Base-by-base conservation (phyloP, 2,797 vertebrate species). In the Spheniscus humboldti region DNA sequence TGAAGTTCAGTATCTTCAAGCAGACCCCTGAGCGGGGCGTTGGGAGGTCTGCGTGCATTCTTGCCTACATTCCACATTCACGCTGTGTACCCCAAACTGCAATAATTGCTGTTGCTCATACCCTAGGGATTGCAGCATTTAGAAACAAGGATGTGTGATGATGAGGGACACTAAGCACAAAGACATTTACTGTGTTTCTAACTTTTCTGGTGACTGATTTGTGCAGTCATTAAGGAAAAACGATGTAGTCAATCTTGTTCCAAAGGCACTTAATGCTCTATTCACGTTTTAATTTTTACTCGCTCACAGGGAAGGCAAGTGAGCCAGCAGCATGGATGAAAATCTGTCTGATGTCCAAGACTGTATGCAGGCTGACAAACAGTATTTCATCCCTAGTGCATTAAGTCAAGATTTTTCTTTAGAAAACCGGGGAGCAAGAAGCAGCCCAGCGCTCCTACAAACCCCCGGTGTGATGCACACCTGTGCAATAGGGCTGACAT, bases 251-350 rank as follows among this genome's bases (percentile, higher is more conserved):
- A 45, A 13, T 67, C 69, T 82, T 83, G 33, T 78, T 96, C 72
- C 69, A 92, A 76, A 88, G 83, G 35, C 62, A 31, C 85, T 91
- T 88, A 83, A 56, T 62, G 47, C 67, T 94, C 72, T 91, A 31
- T 83, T 94, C 69, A 28, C 79, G 81, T 83, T 94, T 93, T 90
- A 89, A 81, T 91, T 96, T 88, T 96, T 35, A 48, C 73, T 76
- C 63, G 78, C 66, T 90, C 47, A 15, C 43, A 24, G 55, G 68
- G 59, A 64, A 92, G 66, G 28, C 2, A 0, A 66, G 35, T n/a
- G 48, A 95, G 90, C 77, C 90, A 79, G 80, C 86, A 90, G 85
- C 66, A 52, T 4, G 31, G 28, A 48, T 84, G 82, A 79, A 89
- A 93, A 87, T 63, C 76, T 83, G 17, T 48, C 66, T 67, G 52